Percentiles rank a stretch among this genome's conserved stretches.
phyloP scores from a whole-genome alignment of 2,113 vertebrate genomes.

The Todiramphus chloris region DNA sequence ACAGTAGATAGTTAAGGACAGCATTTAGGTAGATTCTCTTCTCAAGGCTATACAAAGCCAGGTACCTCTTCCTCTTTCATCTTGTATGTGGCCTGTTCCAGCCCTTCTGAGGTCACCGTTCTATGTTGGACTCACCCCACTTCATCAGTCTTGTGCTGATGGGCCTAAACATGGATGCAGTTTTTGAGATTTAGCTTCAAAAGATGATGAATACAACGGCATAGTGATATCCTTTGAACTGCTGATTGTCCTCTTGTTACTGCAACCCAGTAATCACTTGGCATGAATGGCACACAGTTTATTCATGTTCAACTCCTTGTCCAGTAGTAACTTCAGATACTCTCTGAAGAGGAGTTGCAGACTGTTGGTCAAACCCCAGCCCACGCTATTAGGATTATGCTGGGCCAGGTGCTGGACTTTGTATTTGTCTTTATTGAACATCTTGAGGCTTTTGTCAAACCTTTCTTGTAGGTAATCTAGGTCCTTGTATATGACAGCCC shows the following conservation, averaged over 20 bases:
- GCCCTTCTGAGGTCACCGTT: background rate
- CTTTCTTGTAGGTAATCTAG: background rate
- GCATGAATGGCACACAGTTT: fast-evolving
- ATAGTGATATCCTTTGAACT: background rate
- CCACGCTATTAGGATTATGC: background rate
- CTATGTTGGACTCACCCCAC: fast-evolving
- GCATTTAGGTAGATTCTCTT: background rate
- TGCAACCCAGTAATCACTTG: background rate
- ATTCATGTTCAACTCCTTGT: background rate
- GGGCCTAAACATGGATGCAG: too few species aligned
- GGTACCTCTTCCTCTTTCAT: background rate
- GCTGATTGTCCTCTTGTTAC: background rate
- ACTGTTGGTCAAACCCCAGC: background rate
- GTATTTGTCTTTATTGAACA: background rate
- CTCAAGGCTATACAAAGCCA: background rate
- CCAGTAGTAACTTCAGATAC: background rate
- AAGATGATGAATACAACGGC: background rate
- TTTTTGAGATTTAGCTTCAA: background rate
- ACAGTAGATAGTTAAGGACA: background rate
- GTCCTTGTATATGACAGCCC: background rate
- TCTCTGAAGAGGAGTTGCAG: background rate
- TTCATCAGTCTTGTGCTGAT: background rate
- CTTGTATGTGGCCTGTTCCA: too few species aligned
- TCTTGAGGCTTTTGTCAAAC: background rate
- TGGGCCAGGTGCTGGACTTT: background rate